A percentile compares a stretch with the other conserved stretches of the same genome.
These are phyloP conservation scores for Abrostola triplasia DNA, from an alignment of 2,888 invertebrate genomes.

Conservation along the genomic window DNA sequence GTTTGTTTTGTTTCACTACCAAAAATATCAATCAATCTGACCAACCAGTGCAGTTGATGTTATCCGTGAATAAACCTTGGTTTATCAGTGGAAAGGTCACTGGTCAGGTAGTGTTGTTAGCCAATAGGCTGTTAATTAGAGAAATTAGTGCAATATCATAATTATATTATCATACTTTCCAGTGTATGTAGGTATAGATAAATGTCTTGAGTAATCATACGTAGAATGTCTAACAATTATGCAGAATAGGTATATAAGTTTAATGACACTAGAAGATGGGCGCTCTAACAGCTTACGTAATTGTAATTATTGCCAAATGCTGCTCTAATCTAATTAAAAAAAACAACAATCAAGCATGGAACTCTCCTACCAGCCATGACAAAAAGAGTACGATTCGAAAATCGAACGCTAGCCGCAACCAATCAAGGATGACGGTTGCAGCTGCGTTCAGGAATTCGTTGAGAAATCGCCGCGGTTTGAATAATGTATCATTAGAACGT, in stretches of 20 bases:
- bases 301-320: conserved; percentile 21
- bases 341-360: conserved; percentile 33
- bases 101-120: not conserved
- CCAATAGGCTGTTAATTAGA: no score
- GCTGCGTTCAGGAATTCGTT: conserved; percentile 86
- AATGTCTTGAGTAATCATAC: no score
- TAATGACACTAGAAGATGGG: no score
- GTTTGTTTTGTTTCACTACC: conserved; percentile 37
- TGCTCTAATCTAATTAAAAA: conserved; percentile 34
- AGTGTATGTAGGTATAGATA: no score
- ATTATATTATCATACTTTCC: no score
- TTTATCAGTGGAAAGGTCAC: not conserved
- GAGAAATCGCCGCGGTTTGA: conserved; percentile 84
- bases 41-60: conserved; percentile 9
- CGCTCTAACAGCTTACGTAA: not conserved
- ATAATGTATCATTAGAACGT: conserved; percentile 76
- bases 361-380: conserved; percentile 47
- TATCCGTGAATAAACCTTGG: not conserved
- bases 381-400: conserved; percentile 71
- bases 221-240: no score
- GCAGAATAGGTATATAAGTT: no score
- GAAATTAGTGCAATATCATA: no score
- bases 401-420: conserved; percentile 71
- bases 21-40: conserved; percentile 42
- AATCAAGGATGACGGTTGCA: conserved; percentile 81